Conservation (phyloP, 2,888 invertebrate species). For the Hypselothyrea guttata region DNA sequence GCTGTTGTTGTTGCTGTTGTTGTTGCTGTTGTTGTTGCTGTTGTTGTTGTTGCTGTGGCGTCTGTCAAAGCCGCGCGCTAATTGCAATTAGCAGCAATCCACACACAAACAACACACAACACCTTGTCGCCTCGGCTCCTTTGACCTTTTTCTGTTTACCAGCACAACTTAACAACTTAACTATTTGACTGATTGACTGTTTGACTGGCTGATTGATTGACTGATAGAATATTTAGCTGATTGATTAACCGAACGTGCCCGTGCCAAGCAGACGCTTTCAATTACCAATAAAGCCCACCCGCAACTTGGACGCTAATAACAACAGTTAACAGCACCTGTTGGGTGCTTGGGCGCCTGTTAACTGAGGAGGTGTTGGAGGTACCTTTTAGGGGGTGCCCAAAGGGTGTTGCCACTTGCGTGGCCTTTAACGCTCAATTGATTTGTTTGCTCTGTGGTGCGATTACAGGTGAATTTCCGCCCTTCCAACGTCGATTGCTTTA, state of each 20-base stretch:
- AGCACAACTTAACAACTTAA: slow-evolving; percentile 2
- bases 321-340: slow-evolving; percentile 15
- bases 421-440: slow-evolving; percentile 69
- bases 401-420: slow-evolving; percentile 16
- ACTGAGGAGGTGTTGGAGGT: not conserved
- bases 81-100: slow-evolving; percentile 52
- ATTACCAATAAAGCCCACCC: slow-evolving; percentile 46
- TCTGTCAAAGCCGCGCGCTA: slow-evolving; percentile 50
- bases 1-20: slow-evolving; percentile 1
- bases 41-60: slow-evolving; percentile 14
- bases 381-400: not conserved
- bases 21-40: slow-evolving; percentile 3
- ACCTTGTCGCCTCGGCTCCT: not conserved
- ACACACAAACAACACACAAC: slow-evolving; percentile 13
- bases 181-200: slow-evolving; percentile 33
- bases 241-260: slow-evolving; percentile 39
- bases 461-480: slow-evolving; percentile 42
- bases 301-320: not conserved
- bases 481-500: slow-evolving; percentile 33
- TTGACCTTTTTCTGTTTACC: slow-evolving; percentile 13
- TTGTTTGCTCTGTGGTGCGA: slow-evolving; percentile 60
- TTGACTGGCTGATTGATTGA: slow-evolving; percentile 57
- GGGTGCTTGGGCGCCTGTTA: not conserved
- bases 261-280: slow-evolving; percentile 32
- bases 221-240: slow-evolving; percentile 44